Conservation (phyloP, 2,888 invertebrate genomes). For the Acronicta aceris region DNA sequence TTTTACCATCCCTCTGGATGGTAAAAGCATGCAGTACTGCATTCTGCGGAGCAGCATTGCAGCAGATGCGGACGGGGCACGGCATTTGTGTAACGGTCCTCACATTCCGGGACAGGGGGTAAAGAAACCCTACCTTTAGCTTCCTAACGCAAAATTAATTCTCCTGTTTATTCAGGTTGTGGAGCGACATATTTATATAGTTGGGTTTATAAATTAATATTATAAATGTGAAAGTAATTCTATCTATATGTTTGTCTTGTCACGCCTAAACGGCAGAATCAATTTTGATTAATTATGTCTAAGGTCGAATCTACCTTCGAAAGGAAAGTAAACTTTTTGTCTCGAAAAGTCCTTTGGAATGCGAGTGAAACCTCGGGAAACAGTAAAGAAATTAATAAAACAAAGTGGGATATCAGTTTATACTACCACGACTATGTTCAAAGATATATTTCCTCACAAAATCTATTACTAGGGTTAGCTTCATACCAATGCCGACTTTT, state of each 20-base stretch:
- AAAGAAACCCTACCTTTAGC: conserved; percentile 48
- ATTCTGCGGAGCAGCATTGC: conserved; percentile 55
- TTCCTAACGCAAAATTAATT: conserved; percentile 32
- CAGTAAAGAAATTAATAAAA: background rate
- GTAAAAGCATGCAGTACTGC: conserved; percentile 60
- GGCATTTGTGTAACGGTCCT: conserved; percentile 65
- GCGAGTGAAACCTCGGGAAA: no score
- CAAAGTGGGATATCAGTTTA: background rate
- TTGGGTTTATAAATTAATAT: background rate
- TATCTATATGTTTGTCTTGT: no score
- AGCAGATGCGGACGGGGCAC: conserved; percentile 66
- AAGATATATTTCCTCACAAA: conserved; percentile 7
- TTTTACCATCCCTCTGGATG: conserved; percentile 32
- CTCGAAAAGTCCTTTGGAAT: no score
- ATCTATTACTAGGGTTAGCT: conserved; percentile 19
- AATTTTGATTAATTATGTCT: no score
- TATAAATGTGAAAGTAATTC: no score
- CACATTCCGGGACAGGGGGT: conserved; percentile 57
- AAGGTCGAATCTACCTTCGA: no score
- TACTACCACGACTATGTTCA: background rate
- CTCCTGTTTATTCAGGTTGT: background rate
- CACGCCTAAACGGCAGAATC: no score
- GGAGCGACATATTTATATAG: background rate
- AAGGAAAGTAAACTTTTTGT: no score
- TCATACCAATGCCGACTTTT: conserved; percentile 47